These are phyloP conservation scores for Megaptera novaeangliae DNA, from an alignment of 2,113 vertebrate genomes.

Conservation along the genomic window DNA sequence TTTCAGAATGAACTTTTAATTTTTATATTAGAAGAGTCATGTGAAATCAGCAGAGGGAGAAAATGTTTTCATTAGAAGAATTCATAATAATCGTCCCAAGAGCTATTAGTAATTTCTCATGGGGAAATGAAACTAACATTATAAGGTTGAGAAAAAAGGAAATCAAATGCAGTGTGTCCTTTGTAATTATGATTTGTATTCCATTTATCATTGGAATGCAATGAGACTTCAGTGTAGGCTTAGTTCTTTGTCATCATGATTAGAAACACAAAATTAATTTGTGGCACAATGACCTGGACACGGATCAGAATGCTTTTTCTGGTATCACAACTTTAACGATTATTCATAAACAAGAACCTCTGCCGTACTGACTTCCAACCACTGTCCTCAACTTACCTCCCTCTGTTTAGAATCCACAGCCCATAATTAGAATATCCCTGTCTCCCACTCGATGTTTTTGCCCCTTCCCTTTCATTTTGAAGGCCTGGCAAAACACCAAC, in stretches of 20 bases:
- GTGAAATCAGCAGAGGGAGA: background rate
- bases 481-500: background rate
- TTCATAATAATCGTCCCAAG: conserved; percentile 30
- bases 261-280: conserved; percentile 72
- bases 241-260: conserved; percentile 54
- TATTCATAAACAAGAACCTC: background rate
- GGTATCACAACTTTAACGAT: background rate
- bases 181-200: conserved; percentile 63
- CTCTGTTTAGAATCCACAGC: background rate
- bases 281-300: conserved; percentile 45
- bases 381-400: background rate
- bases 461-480: background rate
- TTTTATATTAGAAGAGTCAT: conserved; percentile 32
- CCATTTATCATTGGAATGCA: conserved; percentile 68
- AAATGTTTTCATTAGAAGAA: conserved; percentile 26
- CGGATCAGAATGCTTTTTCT: background rate
- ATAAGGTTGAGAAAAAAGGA: conserved; percentile 41
- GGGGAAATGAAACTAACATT: conserved; percentile 61
- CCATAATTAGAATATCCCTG: background rate
- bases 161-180: conserved; percentile 37
- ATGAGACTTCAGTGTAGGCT: conserved; percentile 23
- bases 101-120: conserved; percentile 65
- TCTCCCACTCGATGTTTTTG: background rate
- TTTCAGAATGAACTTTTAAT: background rate
- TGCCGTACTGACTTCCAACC: background rate